phyloP scores from a whole-genome alignment of 2,888 invertebrate genomes.

The Cataglyphis altisquamis region DNA sequence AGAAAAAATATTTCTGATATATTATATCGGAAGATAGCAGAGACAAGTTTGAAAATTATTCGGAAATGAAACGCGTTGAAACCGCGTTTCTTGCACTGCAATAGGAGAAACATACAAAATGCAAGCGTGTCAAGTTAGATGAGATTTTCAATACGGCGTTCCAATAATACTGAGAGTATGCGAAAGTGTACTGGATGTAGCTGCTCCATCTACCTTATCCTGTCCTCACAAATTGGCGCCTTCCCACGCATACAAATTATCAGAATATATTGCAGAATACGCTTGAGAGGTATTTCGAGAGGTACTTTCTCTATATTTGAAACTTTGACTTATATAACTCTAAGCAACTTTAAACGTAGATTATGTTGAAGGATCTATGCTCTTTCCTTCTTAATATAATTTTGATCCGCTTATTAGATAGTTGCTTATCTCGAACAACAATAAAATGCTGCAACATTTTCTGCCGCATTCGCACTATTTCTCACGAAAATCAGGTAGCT shows the following conservation, averaged over 20 bases:
- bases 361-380: neutral
- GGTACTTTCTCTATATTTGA: neutral
- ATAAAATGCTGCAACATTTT: constrained; percentile 39
- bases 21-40: constrained; percentile 3
- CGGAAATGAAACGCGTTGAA: constrained; percentile 21
- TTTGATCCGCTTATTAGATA: constrained; percentile 14
- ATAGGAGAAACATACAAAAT: neutral
- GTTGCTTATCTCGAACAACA: neutral
- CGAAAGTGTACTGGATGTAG: neutral
- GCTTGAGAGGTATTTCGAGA: neutral
- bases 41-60: constrained; percentile 52
- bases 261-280: constrained; percentile 15
- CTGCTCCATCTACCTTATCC: constrained; percentile 26
- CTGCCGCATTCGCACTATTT: constrained; percentile 34
- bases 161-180: neutral
- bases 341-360: neutral
- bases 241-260: constrained; percentile 47
- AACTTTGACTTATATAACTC: neutral
- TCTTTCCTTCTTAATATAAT: neutral
- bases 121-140: constrained; percentile 19
- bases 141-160: constrained; percentile 49
- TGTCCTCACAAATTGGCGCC: constrained; percentile 15
- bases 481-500: constrained; percentile 18
- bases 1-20: neutral
- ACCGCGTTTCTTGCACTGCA: neutral